Evolutionary conservation across 2,888 invertebrate species (phyloP).

Genomic region (Ochropleura plecta): DNA sequence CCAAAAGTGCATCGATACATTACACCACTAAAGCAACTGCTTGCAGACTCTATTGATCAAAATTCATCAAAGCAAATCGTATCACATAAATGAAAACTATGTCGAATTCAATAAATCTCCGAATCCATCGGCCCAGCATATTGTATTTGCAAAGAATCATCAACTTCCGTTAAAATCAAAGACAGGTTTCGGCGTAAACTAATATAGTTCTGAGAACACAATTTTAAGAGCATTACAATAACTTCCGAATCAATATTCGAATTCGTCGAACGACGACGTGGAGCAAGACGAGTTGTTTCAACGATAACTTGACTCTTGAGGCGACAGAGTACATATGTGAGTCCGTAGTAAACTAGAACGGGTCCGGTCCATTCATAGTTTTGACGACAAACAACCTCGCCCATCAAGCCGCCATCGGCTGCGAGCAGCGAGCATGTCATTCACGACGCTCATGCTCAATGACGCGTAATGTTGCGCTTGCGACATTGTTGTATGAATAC

Average conservation of each 20-base stretch:
- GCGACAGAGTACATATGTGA: conserved; percentile 48
- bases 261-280: conserved; percentile 48
- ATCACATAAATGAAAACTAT: conserved; percentile 11
- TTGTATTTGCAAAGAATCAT: conserved; percentile 62
- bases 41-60: background rate
- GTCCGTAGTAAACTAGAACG: conserved; percentile 64
- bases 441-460: conserved; percentile 71
- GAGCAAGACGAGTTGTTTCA: conserved; percentile 55
- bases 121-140: conserved; percentile 44
- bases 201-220: conserved; percentile 60
- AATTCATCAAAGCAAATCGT: conserved; percentile 32
- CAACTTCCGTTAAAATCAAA: conserved; percentile 61
- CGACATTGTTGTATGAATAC: conserved; percentile 68
- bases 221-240: conserved; percentile 61
- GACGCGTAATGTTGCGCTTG: conserved; percentile 71
- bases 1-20: background rate
- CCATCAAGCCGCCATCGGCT: conserved; percentile 58
- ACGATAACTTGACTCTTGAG: conserved; percentile 43
- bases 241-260: conserved; percentile 60
- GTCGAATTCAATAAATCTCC: conserved; percentile 33
- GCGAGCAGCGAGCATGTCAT: conserved; percentile 70
- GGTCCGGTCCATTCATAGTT: conserved; percentile 75
- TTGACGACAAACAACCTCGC: conserved; percentile 73
- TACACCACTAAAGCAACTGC: background rate
- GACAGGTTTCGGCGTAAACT: conserved; percentile 58